Conservation (phyloP, 1,140 invertebrate species). For the Melipona quadrifasciata region DNA sequence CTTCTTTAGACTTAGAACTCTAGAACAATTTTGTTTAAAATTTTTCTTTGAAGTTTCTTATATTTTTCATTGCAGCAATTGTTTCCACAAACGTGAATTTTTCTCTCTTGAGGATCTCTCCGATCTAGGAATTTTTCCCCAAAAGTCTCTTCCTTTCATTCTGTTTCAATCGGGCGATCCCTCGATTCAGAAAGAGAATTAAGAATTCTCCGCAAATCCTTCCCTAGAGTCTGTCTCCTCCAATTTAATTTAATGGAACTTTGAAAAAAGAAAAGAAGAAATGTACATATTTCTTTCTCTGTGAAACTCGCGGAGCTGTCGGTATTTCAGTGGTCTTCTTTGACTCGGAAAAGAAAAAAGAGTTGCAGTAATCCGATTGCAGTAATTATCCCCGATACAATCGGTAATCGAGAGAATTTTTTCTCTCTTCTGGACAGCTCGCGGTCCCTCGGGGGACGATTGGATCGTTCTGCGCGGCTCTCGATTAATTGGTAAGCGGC, state of each 20-base stretch:
- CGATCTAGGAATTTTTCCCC: background rate
- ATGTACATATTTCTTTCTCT: background rate
- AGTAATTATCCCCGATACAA: background rate
- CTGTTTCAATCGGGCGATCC: too few relatives aligned
- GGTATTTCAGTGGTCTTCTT: background rate
- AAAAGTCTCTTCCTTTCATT: background rate
- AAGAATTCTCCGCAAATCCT: background rate
- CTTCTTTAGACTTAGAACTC: too few relatives aligned
- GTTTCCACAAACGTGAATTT: too few relatives aligned
- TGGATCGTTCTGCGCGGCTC: background rate
- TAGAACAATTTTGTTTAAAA: background rate
- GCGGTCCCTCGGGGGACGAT: too few relatives aligned
- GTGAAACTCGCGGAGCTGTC: background rate
- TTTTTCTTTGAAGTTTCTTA: background rate
- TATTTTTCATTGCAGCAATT: background rate
- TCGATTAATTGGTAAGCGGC: slow-evolving; percentile 6
- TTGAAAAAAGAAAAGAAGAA: too few relatives aligned
- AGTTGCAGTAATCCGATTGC: too few relatives aligned
- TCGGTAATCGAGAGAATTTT: slow-evolving; percentile 16
- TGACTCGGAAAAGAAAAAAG: too few relatives aligned
- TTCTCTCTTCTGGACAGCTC: background rate
- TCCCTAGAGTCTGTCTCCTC: too few relatives aligned
- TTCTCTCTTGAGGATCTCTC: too few relatives aligned
- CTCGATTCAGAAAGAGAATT: background rate
- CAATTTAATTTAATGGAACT: background rate